phyloP scores from a whole-genome alignment of 2,113 vertebrate genomes.

The Corythornis cristatus region DNA sequence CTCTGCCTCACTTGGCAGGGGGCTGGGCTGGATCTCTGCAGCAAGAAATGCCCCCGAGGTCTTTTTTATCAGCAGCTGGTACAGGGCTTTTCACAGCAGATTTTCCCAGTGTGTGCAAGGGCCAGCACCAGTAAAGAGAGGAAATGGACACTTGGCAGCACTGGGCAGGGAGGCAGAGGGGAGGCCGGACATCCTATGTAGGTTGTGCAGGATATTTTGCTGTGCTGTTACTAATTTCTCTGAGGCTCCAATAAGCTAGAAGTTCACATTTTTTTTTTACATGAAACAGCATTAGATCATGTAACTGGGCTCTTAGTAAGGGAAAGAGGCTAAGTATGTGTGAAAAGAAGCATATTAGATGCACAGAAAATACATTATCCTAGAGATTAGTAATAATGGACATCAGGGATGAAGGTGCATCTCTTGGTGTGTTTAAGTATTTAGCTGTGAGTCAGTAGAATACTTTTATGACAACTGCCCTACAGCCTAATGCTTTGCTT shows the following conservation, averaged over 20 bases:
- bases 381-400: constrained; percentile 44
- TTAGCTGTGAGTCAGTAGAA: constrained; percentile 38
- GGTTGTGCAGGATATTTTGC: not conserved
- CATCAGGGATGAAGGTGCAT: constrained; percentile 31
- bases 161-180: not conserved
- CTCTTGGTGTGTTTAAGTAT: constrained; percentile 42
- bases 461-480: constrained; percentile 1
- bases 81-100: not conserved
- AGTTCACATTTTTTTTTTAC: not conserved
- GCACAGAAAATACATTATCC: constrained; percentile 36
- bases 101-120: not conserved
- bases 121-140: fast-evolving
- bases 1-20: not conserved
- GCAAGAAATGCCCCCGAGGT: not conserved
- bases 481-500: constrained; percentile 14
- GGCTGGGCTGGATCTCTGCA: not conserved
- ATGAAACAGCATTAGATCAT: constrained; percentile 8
- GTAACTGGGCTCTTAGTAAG: not conserved
- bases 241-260: not conserved
- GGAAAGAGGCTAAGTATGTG: constrained; percentile 9
- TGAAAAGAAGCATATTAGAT: constrained; percentile 3
- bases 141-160: not conserved
- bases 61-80: not conserved
- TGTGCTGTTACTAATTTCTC: not conserved
- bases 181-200: not conserved